A percentile compares a stretch with the other conserved stretches of the same genome.
These are phyloP conservation scores for Setophaga coronata DNA, from an alignment of 2,113 vertebrate genomes.

Conservation along the genomic window DNA sequence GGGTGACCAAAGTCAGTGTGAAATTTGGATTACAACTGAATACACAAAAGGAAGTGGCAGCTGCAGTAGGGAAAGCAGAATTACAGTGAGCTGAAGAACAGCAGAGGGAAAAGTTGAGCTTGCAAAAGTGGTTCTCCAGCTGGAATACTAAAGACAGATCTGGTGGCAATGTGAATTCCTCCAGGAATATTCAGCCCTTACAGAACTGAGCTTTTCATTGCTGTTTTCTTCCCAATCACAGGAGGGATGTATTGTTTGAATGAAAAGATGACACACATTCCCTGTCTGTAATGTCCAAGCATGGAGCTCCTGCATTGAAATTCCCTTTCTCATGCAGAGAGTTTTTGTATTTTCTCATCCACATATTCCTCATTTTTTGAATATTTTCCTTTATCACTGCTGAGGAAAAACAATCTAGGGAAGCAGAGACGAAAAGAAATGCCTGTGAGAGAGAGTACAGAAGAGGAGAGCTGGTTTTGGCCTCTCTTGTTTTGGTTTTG, in stretches of 20 bases:
- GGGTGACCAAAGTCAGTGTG: neutral
- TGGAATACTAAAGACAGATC: neutral
- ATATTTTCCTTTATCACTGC: neutral
- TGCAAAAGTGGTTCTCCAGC: neutral
- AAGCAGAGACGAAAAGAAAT: neutral
- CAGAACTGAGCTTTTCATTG: neutral
- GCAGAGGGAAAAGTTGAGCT: neutral
- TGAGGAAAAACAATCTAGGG: neutral
- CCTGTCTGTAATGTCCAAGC: neutral
- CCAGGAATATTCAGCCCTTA: neutral
- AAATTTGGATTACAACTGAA: neutral
- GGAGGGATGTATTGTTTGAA: neutral
- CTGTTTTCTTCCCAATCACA: neutral
- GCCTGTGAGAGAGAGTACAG: neutral
- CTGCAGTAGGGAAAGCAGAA: neutral
- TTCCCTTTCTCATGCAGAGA: neutral
- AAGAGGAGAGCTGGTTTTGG: neutral
- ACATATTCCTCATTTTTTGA: neutral
- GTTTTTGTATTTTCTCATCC: neutral
- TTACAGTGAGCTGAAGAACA: neutral
- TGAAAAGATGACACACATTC: neutral
- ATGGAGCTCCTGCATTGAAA: neutral
- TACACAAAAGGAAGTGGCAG: neutral
- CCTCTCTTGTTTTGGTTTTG: neutral
- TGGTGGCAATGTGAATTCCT: neutral